Evolutionary conservation across 1,140 invertebrate species (phyloP).

Genomic region (Formica exsecta): DNA sequence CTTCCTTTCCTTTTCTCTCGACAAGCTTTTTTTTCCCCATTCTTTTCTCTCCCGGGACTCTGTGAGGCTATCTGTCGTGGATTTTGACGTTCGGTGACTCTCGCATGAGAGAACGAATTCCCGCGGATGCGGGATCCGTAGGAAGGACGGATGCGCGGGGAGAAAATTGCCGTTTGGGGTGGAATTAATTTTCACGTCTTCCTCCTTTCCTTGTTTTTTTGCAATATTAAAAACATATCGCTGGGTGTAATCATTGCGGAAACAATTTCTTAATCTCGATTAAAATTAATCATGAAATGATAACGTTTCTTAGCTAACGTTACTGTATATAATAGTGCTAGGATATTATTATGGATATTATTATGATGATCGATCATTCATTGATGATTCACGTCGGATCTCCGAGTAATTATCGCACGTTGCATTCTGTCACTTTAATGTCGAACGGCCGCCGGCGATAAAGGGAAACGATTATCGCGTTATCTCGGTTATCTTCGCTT

Average conservation of each 20-base stretch:
- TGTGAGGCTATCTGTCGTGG: slow-evolving; percentile 44
- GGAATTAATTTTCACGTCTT: slow-evolving; percentile 48
- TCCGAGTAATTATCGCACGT: background rate
- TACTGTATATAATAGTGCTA: too few species aligned
- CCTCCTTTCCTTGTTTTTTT: background rate
- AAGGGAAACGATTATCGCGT: slow-evolving; percentile 53
- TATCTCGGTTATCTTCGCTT: slow-evolving; percentile 50
- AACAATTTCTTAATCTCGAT: slow-evolving; percentile 2
- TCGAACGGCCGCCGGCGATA: slow-evolving; percentile 32
- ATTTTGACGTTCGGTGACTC: slow-evolving; percentile 70
- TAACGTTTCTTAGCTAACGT: too few species aligned
- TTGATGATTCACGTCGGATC: too few species aligned
- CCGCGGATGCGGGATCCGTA: slow-evolving; percentile 70
- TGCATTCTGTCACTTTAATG: slow-evolving; percentile 36
- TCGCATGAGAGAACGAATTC: slow-evolving; percentile 73
- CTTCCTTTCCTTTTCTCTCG: slow-evolving; percentile 17
- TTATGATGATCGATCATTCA: too few species aligned
- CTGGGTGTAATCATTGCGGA: slow-evolving; percentile 15
- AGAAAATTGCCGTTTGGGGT: slow-evolving; percentile 65
- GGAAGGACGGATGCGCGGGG: slow-evolving; percentile 59
- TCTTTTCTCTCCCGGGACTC: slow-evolving; percentile 9
- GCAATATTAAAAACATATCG: background rate
- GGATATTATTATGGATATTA: too few species aligned
- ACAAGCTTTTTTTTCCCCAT: slow-evolving; percentile 19
- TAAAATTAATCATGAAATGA: background rate